Evolutionary conservation across 2,888 invertebrate species (phyloP).

Genomic region (Ametastegia equiseti): DNA sequence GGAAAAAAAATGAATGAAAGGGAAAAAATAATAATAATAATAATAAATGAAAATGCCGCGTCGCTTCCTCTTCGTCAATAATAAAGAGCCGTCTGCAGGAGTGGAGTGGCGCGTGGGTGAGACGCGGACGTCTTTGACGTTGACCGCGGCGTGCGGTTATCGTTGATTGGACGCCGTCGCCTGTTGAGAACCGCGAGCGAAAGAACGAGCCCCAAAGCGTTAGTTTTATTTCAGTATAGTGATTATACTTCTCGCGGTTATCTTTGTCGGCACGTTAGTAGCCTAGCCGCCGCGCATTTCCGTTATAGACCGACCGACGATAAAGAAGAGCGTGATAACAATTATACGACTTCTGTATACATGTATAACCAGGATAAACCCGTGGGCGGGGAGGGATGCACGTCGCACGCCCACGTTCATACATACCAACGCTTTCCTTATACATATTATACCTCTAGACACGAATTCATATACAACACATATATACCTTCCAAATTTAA

Average conservation of each 20-base stretch:
- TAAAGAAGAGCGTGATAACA: conserved; percentile 47
- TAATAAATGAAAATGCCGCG: conserved; percentile 2
- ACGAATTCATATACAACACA: background rate
- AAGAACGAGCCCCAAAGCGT: background rate
- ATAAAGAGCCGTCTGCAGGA: background rate
- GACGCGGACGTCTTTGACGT: conserved; percentile 35
- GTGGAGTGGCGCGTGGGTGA: conserved; percentile 18
- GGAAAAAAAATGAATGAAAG: background rate
- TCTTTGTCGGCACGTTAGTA: conserved; percentile 46
- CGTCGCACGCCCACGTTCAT: background rate
- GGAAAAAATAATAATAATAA: too few species aligned
- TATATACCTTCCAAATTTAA: background rate
- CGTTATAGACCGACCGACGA: conserved; percentile 36
- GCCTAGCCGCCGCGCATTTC: conserved; percentile 44
- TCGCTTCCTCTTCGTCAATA: conserved; percentile 34
- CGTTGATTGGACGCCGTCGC: conserved; percentile 23
- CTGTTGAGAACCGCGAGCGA: background rate
- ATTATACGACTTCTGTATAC: conserved; percentile 31
- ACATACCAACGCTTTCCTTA: background rate
- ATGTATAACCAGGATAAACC: conserved; percentile 7
- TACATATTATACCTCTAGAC: too few species aligned
- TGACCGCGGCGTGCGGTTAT: conserved; percentile 25
- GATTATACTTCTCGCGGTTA: conserved; percentile 46
- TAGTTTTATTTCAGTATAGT: conserved; percentile 7
- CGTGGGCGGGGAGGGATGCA: conserved; percentile 8